Conservation (phyloP, 2,113 vertebrate genomes). For the Scolopax mira region DNA sequence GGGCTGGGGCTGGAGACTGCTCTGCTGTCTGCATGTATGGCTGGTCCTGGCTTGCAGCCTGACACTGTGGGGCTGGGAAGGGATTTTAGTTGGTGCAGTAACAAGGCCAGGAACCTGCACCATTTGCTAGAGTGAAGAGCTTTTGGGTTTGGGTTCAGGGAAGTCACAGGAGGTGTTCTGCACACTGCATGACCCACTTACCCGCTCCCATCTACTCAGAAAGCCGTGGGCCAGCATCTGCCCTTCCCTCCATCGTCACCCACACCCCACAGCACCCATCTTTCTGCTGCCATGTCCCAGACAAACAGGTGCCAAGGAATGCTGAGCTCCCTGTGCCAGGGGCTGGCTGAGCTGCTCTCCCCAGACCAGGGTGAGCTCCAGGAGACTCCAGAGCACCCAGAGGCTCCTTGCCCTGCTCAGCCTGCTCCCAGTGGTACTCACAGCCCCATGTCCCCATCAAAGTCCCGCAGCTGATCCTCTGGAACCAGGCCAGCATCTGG, state of each 20-base stretch:
- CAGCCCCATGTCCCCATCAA: neutral
- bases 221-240: neutral
- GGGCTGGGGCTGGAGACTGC: neutral
- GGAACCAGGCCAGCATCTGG: neutral
- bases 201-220: neutral
- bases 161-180: neutral
- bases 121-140: neutral
- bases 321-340: neutral
- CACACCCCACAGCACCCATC: neutral
- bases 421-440: rapidly evolving
- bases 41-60: neutral
- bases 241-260: neutral
- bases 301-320: neutral
- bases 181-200: neutral
- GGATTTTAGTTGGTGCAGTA: neutral
- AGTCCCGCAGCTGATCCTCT: neutral
- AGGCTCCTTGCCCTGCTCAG: neutral
- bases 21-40: neutral
- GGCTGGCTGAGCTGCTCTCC: neutral
- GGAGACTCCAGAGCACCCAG: neutral
- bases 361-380: neutral
- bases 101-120: neutral
- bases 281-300: neutral
- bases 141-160: neutral
- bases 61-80: neutral